Conservation (phyloP, 2,113 vertebrate species). For the Sitta europaea region DNA sequence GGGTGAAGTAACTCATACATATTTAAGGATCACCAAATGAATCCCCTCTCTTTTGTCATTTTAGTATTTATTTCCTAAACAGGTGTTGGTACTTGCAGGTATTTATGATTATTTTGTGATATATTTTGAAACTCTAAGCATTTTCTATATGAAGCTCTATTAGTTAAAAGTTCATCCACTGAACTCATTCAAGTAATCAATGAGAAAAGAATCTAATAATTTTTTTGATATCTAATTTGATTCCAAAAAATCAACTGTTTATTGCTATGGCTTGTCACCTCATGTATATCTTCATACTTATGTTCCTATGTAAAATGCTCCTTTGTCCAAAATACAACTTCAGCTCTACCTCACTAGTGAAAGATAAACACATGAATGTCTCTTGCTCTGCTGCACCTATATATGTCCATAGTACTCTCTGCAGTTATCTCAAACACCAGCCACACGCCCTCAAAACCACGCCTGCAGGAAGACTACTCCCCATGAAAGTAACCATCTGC, state of each 20-base stretch:
- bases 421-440: neutral
- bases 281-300: neutral
- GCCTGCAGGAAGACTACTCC: rapidly evolving
- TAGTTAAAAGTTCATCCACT: neutral
- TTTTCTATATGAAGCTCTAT: neutral
- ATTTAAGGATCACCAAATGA: neutral
- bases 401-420: neutral
- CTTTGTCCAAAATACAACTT: neutral
- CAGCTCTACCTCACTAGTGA: neutral
- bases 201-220: neutral
- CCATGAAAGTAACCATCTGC: neutral
- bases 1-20: neutral
- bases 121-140: neutral
- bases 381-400: neutral
- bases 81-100: neutral
- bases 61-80: neutral
- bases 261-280: neutral
- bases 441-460: neutral
- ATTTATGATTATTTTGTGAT: neutral
- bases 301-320: neutral
- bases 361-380: neutral
- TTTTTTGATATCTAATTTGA: neutral
- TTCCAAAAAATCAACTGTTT: neutral
- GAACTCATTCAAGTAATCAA: neutral
- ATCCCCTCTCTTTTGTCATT: neutral